Percentiles rank a stretch among this genome's conserved stretches.
These are phyloP conservation scores for Delphinus delphis DNA, from an alignment of 2,113 vertebrate genomes.

Conservation along the genomic window DNA sequence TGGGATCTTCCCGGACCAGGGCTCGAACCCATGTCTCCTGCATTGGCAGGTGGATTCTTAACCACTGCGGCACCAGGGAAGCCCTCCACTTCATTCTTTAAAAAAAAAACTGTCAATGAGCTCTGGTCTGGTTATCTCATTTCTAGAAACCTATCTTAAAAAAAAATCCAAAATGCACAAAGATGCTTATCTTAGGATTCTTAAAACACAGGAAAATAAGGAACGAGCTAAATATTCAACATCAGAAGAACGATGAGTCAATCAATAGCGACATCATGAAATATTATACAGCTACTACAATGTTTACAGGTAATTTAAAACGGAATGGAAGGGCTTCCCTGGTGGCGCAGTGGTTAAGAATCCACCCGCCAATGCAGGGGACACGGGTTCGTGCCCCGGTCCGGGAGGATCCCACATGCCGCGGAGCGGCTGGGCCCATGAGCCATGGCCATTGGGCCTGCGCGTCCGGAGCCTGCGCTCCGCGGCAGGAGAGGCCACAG, in stretches of 20 bases:
- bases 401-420: too few species aligned
- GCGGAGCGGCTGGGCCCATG: too few species aligned
- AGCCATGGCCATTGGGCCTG: too few species aligned
- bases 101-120: not conserved
- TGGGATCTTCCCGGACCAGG: too few species aligned
- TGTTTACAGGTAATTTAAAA: not conserved
- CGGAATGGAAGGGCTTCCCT: not conserved
- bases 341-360: too few species aligned
- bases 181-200: not conserved
- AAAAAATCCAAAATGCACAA: not conserved
- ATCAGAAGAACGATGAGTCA: not conserved
- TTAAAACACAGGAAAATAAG: not conserved
- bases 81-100: too few species aligned
- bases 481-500: rapidly evolving
- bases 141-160: not conserved
- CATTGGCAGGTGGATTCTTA: too few species aligned
- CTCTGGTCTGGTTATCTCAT: not conserved
- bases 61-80: too few species aligned
- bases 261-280: not conserved
- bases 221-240: not conserved
- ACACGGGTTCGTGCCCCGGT: too few species aligned
- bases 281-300: not conserved
- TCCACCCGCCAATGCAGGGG: too few species aligned
- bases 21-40: too few species aligned
- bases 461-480: too few species aligned